These are phyloP conservation scores for Xiphophorus birchmanni DNA, from an alignment of 2,797 vertebrate species.

Conservation along the genomic window DNA sequence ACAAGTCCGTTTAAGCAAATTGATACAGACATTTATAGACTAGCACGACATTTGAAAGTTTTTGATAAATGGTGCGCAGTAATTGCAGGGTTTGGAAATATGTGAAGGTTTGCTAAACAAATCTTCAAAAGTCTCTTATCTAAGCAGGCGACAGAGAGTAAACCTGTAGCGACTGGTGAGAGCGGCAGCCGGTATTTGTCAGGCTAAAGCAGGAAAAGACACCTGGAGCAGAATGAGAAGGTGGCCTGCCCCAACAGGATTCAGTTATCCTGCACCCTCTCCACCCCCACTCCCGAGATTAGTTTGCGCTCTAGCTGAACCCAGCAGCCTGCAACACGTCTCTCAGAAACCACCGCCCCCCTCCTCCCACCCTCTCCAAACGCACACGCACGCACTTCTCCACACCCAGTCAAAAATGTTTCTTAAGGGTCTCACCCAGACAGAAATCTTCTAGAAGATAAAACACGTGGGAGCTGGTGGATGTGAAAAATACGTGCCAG, in stretches of 20 bases:
- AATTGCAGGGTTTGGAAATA: not conserved
- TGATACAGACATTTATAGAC: not conserved
- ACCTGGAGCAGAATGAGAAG: constrained; percentile 63
- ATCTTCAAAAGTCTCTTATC: constrained; percentile 2
- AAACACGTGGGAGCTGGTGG: not conserved
- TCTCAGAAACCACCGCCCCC: constrained; percentile 37
- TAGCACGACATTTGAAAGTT: not conserved
- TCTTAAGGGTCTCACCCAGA: constrained; percentile 19
- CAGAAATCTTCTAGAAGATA: constrained; percentile 2
- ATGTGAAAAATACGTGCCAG: constrained; percentile 11
- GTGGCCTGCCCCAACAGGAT: constrained; percentile 71
- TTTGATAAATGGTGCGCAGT: not conserved
- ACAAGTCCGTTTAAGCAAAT: not conserved
- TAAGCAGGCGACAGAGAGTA: not conserved
- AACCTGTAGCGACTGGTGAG: constrained; percentile 14
- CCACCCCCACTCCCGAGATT: constrained; percentile 69
- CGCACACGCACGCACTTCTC: constrained; percentile 5
- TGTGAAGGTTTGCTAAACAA: not conserved
- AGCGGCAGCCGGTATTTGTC: constrained; percentile 25
- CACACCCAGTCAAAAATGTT: constrained; percentile 14
- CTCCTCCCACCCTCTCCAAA: constrained; percentile 21
- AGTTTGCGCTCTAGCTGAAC: constrained; percentile 62
- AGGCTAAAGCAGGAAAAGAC: constrained; percentile 44
- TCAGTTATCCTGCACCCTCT: constrained; percentile 61
- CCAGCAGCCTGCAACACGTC: constrained; percentile 62